Evolutionary conservation across 2,797 vertebrate species (phyloP).

Genomic region (Bucorvus abyssinicus): DNA sequence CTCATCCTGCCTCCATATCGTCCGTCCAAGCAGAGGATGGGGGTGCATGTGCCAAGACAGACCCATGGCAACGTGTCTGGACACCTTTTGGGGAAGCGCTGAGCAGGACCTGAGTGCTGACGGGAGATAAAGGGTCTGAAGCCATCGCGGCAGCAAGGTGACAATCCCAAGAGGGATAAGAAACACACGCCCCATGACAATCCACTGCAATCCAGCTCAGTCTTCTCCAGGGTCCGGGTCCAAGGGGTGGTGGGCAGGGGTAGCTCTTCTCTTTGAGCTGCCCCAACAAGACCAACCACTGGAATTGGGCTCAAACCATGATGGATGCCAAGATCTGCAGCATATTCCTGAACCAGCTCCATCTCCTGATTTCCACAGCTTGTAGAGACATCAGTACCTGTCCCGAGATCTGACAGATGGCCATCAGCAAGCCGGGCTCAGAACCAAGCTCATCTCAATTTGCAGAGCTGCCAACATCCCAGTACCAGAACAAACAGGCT

Average conservation of each 20-base stretch:
- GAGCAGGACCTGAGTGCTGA: background rate
- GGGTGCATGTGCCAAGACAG: background rate
- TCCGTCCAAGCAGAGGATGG: background rate
- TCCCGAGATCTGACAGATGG: conserved; percentile 59
- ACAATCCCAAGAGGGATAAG: background rate
- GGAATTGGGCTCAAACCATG: rapidly evolving
- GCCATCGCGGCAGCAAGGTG: background rate
- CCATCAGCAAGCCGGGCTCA: conserved; percentile 33
- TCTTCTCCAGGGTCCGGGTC: background rate
- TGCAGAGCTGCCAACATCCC: conserved; percentile 56
- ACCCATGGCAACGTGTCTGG: rapidly evolving
- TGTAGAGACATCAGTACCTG: conserved; percentile 50
- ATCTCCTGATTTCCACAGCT: conserved; percentile 15
- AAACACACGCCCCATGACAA: background rate
- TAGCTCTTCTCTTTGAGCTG: background rate
- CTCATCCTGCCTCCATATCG: background rate
- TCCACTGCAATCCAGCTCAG: background rate
- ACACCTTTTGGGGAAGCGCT: background rate
- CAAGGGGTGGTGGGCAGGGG: background rate
- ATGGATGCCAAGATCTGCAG: background rate
- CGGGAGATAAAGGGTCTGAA: background rate
- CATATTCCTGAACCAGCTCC: background rate
- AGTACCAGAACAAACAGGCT: conserved; percentile 59
- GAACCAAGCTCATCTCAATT: conserved; percentile 61
- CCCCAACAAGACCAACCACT: background rate